These are phyloP conservation scores for Panagrolaimus sp. DNA, from an alignment of 1,140 invertebrate genomes.

Conservation along the genomic window DNA sequence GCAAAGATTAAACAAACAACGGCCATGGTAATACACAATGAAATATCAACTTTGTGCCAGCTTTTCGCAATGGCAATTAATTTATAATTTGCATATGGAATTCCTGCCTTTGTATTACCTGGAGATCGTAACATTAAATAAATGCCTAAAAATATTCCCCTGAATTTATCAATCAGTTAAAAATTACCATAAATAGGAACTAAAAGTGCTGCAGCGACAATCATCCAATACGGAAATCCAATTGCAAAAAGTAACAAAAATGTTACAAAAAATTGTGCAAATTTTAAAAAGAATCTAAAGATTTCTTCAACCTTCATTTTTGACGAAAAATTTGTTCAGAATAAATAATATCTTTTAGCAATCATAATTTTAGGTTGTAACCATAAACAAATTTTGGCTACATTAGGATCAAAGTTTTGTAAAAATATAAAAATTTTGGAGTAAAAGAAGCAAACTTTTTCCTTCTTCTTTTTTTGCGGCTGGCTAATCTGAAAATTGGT, in stretches of 20 bases:
- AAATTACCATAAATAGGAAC: constrained; percentile 10
- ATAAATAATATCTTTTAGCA: too few relatives aligned
- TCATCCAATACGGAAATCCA: constrained; percentile 14
- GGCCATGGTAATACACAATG: not conserved
- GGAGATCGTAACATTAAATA: constrained; percentile 14
- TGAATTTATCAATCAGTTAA: not conserved
- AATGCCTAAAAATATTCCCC: not conserved
- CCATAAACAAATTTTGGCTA: too few relatives aligned
- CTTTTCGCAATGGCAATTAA: not conserved
- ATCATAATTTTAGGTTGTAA: too few relatives aligned
- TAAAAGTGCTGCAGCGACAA: constrained; percentile 12
- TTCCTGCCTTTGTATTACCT: not conserved
- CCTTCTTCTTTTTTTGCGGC: too few relatives aligned
- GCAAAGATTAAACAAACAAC: constrained; percentile 12
- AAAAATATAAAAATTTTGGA: too few relatives aligned
- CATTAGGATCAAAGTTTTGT: too few relatives aligned
- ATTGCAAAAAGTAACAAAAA: not conserved
- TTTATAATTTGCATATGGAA: not conserved
- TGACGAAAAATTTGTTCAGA: too few relatives aligned
- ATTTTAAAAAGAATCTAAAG: not conserved
- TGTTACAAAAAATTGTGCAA: constrained; percentile 1
- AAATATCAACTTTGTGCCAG: constrained; percentile 3
- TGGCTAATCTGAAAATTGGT: too few relatives aligned
- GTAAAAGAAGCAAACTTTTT: too few relatives aligned
- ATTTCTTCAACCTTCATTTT: not conserved